phyloP scores from a whole-genome alignment of 2,113 vertebrate genomes.

The Melanerpes aurifrons region DNA sequence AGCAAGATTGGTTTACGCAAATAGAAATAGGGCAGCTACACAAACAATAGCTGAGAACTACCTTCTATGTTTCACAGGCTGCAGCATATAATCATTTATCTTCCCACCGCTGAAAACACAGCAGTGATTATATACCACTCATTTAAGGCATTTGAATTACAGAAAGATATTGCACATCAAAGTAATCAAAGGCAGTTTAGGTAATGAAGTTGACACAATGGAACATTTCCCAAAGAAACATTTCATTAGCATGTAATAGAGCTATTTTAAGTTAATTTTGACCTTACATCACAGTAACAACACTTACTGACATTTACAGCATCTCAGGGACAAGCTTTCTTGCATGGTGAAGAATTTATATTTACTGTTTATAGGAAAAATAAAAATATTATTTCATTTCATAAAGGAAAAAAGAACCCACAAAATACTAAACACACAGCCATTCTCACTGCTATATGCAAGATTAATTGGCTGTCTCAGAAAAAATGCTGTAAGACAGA shows the following conservation, averaged over 20 bases:
- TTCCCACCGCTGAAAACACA: not conserved
- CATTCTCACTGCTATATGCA: not conserved
- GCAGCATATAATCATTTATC: not conserved
- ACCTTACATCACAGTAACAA: slow-evolving; percentile 13
- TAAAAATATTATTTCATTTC: not conserved
- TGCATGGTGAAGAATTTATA: not conserved
- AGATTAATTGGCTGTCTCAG: not conserved
- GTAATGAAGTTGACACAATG: slow-evolving; percentile 39
- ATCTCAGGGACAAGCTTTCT: not conserved
- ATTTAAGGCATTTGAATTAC: slow-evolving; percentile 23
- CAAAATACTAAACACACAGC: not conserved
- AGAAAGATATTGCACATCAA: not conserved
- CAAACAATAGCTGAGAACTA: not conserved
- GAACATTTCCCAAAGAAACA: slow-evolving; percentile 30
- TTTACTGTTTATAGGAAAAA: too few relatives aligned
- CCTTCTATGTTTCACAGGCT: not conserved
- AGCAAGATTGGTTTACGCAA: not conserved
- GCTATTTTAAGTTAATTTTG: slow-evolving; percentile 51
- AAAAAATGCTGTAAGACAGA: not conserved
- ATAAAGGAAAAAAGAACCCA: not conserved
- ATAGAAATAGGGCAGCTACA: not conserved
- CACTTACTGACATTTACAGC: slow-evolving; percentile 44
- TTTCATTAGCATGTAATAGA: slow-evolving; percentile 19
- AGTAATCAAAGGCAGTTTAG: slow-evolving; percentile 50
- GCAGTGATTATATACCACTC: not conserved